Evolutionary conservation across 2,797 vertebrate genomes (phyloP), one percentile per base, ranked within the genome.

Genomic region (Sitta carolinensis): DNA sequence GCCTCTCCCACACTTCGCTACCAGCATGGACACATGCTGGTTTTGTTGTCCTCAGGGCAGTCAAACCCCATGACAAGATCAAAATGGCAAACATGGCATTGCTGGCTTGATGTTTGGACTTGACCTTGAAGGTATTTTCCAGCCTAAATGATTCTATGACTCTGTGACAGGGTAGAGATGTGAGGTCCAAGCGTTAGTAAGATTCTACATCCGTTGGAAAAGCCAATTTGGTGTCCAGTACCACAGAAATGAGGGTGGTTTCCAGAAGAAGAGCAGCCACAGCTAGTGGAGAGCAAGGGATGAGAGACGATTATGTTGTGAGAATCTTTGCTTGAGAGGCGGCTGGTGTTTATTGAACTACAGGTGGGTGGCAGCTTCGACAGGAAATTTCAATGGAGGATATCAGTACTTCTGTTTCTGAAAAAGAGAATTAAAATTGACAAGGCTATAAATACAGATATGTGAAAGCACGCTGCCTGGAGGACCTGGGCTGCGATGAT

Each of bases 371-470:
- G 74, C 85, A 79, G 43, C 38, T 92, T 73, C 1, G 0, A 66
- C 32, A 48, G 38, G 76, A 81, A 89, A 48, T 91, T 87, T 89
- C 63, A 85, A 48, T 62, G 84, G 77, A 73, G 55, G 77, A 73
- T 75, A 25, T 45, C 47, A 87, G 70, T 63, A 59, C 89, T 89
- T 92, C 59, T 78, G 70, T 69, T 89, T 90, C 61, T 63, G 43
- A 26, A 50, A 66, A 73, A 68, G 57, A 62, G 79, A 62, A 81
- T n/a, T n/a, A 78, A 81, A 96, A 91, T 75, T 93, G 95, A 75
- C 86, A 77, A 34, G 74, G 80, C 85, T 96, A 91, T 94, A 91
- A 95, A 94, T 88, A 94, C 72, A 75, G 68, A 48, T 50, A 21
- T 48, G 85, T 0, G 2, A 88, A 87, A 93, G 67, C 55, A 1